Evolutionary conservation across 1,140 invertebrate species (phyloP), one percentile per base, ranked within the genome.

Genomic region (Anadara kagoshimensis): DNA sequence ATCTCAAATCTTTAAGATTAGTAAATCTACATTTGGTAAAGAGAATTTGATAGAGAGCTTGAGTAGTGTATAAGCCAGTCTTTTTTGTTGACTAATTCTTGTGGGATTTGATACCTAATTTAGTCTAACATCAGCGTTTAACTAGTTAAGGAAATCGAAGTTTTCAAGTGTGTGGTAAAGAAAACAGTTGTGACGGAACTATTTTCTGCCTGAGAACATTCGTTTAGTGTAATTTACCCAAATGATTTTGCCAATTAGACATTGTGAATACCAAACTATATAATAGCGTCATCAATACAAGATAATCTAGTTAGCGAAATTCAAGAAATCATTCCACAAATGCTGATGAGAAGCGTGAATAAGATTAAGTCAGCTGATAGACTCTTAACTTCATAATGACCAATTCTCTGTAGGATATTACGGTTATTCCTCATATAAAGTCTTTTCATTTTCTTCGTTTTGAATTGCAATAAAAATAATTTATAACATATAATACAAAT

Each of bases 181-280:
- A 49, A 47, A 64, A n/a, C 51, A 24, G 26, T 62, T 54, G 24
- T 45, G 59, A 59, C 47, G 47, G 69, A 24, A 53, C 69, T 51
- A 71, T 71, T 71, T 71, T 71, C 58, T 51, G 36, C 43, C 18
- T 56, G 59, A 63, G 49, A 56, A 24, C 26, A 16, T 41, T 54
- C 54, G 29, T 36, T 36, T 36, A 36, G 29, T 36, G 29, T 36
- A 51, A 51, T 53, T 71, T 71, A 49, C 41, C 45, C 43, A 54
- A 45, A 53, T 71, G 49, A 71, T 71, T 64, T 71, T 45, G 59
- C 61, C 69, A 71, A 71, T 71, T 71, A 63, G 53, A 49, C 63
- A 29, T 44, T 64, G 29, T 56, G 51, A 71, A 63, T 54, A 43
- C 61, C 45, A 62, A 26, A 26, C 69, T 54, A 41, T 36, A 29